A percentile compares a stretch with the other conserved stretches of the same genome.
These are phyloP conservation scores for Phalacrocorax aristotelis DNA, from an alignment of 2,113 vertebrate species.

Conservation along the genomic window DNA sequence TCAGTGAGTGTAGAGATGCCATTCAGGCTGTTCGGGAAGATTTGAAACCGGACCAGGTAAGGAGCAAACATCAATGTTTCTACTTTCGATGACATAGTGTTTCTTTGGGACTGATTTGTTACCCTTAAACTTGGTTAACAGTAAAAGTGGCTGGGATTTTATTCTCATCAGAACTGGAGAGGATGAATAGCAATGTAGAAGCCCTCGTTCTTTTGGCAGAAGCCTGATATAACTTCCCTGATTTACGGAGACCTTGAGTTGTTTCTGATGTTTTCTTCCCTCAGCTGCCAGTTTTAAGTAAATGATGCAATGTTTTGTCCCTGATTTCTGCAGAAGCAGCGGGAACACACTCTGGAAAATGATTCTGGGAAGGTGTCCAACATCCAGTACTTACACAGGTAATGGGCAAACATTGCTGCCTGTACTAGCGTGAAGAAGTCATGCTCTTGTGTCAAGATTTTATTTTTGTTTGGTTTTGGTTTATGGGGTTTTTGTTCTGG, in stretches of 20 bases:
- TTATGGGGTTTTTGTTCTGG: background rate
- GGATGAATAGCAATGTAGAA: background rate
- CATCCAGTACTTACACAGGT: constrained; percentile 97
- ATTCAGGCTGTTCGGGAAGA: constrained; percentile 96
- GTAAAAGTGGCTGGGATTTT: background rate
- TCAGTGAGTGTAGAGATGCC: constrained; percentile 96
- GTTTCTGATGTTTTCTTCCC: background rate
- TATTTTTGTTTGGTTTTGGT: background rate
- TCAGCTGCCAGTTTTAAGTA: background rate
- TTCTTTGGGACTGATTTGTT: background rate
- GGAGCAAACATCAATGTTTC: background rate
- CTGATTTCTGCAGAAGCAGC: constrained; percentile 83
- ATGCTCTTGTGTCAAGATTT: background rate
- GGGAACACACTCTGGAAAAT: constrained; percentile 83
- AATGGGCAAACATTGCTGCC: constrained; percentile 19
- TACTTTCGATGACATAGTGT: rapidly evolving
- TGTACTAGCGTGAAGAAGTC: background rate
- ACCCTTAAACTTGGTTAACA: background rate
- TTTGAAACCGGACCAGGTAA: constrained; percentile 89
- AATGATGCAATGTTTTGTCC: background rate
- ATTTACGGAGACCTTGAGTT: background rate
- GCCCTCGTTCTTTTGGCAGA: background rate
- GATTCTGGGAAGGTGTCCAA: constrained; percentile 92
- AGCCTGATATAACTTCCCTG: background rate
- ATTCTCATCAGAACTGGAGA: background rate